phyloP scores from a whole-genome alignment of 2,113 vertebrate species.

The Dicentrarchus labrax region DNA sequence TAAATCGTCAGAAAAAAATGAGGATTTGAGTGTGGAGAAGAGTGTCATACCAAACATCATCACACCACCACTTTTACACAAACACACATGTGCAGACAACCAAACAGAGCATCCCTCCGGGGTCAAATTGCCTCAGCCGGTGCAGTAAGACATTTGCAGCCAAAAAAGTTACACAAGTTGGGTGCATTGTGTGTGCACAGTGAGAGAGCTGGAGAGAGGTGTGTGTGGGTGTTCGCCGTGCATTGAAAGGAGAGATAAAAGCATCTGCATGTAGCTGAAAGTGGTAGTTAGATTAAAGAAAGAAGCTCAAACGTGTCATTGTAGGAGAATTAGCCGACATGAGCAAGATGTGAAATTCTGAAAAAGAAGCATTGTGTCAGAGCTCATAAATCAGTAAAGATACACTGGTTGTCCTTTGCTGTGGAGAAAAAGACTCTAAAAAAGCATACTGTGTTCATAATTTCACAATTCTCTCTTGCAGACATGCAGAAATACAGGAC shows the following conservation, averaged over 20 bases:
- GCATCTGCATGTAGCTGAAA: slow-evolving; percentile 59
- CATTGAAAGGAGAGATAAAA: slow-evolving; percentile 60
- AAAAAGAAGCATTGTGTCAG: slow-evolving; percentile 21
- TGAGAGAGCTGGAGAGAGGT: slow-evolving; percentile 37
- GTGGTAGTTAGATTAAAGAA: slow-evolving; percentile 59
- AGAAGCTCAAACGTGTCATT: slow-evolving; percentile 23
- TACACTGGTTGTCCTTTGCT: not conserved
- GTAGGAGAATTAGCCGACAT: slow-evolving; percentile 29
- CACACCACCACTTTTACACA: not conserved
- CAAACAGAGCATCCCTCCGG: slow-evolving; percentile 18
- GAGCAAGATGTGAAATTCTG: not conserved
- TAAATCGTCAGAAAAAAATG: not conserved
- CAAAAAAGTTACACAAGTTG: slow-evolving; percentile 49
- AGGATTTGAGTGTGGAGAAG: not conserved
- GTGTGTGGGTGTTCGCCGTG: slow-evolving; percentile 68
- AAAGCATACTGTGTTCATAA: not conserved
- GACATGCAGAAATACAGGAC: not conserved
- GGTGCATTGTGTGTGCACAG: slow-evolving; percentile 23
- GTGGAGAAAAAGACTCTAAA: not conserved
- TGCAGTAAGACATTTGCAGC: slow-evolving; percentile 20
- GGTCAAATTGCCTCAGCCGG: slow-evolving; percentile 20
- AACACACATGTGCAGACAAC: not conserved
- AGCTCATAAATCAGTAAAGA: slow-evolving; percentile 13
- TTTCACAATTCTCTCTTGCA: not conserved
- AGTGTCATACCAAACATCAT: not conserved